phyloP scores from a whole-genome alignment of 2,888 invertebrate genomes.

The Prenolepis imparis region DNA sequence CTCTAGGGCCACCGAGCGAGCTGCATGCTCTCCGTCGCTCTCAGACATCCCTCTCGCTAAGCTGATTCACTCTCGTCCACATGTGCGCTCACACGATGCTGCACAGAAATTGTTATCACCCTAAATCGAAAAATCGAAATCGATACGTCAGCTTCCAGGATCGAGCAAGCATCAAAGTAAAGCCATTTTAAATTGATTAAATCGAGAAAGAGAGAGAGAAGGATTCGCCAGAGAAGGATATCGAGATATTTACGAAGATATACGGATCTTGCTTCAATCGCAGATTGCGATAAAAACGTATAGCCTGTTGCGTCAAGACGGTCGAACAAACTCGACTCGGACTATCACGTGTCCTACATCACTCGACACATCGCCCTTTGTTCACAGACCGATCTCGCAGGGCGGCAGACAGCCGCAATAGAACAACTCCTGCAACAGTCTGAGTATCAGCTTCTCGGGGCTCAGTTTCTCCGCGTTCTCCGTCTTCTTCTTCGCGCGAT shows the following conservation, averaged over 20 bases:
- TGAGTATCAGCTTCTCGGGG: constrained; percentile 72
- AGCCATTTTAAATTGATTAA: not conserved
- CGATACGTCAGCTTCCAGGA: not conserved
- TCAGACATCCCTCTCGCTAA: constrained; percentile 86
- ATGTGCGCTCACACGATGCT: constrained; percentile 80
- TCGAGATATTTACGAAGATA: not conserved
- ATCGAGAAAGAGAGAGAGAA: not conserved
- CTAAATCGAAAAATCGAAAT: not conserved
- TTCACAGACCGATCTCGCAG: constrained; percentile 60
- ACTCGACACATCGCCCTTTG: constrained; percentile 1
- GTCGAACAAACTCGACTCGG: not conserved
- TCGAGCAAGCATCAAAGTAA: not conserved
- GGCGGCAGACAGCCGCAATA: constrained; percentile 80
- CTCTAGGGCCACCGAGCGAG: constrained; percentile 93
- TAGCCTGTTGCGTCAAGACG: constrained; percentile 13
- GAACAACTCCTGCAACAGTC: constrained; percentile 77
- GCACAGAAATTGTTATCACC: constrained; percentile 46
- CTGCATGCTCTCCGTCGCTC: constrained; percentile 89
- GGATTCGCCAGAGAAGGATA: not conserved
- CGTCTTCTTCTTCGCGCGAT: constrained; percentile 19
- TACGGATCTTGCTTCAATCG: not conserved
- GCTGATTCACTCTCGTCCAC: constrained; percentile 83
- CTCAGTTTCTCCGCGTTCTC: constrained; percentile 58
- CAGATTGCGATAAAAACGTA: not conserved
- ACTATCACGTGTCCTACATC: not conserved